Percentiles rank a stretch among this genome's conserved stretches.
phyloP scores from a whole-genome alignment of 2,797 vertebrate genomes.

The Lophotriccus pileatus region DNA sequence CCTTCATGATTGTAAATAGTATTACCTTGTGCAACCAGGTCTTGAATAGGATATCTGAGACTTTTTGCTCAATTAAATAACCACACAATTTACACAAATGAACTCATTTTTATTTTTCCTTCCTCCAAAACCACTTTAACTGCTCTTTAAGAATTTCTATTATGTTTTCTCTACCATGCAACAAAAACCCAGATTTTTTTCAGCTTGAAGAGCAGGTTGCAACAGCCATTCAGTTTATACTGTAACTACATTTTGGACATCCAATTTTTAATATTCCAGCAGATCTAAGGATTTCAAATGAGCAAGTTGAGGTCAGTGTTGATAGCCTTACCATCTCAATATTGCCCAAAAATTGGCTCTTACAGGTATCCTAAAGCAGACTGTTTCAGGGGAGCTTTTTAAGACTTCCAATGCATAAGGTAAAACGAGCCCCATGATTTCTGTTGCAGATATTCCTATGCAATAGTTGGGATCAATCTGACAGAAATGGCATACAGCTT shows the following conservation, averaged over 20 bases:
- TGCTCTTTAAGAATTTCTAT: background rate
- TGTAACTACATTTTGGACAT: background rate
- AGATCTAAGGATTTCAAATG: background rate
- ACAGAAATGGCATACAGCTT: conserved; percentile 98
- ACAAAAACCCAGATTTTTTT: background rate
- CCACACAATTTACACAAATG: background rate
- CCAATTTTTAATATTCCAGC: background rate
- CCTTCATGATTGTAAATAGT: background rate
- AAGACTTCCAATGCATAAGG: rapidly evolving
- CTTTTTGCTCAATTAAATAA: background rate
- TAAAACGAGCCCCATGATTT: background rate
- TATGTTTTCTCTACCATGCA: background rate
- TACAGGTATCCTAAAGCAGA: background rate
- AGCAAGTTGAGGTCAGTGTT: background rate
- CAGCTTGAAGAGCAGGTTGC: background rate
- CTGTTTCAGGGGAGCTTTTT: background rate
- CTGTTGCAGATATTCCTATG: conserved; percentile 91
- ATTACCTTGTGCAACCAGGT: background rate
- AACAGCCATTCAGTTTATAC: background rate
- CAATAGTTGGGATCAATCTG: conserved; percentile 97
- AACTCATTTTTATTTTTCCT: background rate
- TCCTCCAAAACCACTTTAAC: background rate
- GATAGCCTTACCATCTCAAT: background rate
- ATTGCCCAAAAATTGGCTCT: background rate
- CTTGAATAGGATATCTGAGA: background rate